Percentiles rank a stretch among this genome's conserved stretches.
Evolutionary conservation across 1,140 invertebrate genomes (phyloP).

Genomic region (Halesus radiatus): DNA sequence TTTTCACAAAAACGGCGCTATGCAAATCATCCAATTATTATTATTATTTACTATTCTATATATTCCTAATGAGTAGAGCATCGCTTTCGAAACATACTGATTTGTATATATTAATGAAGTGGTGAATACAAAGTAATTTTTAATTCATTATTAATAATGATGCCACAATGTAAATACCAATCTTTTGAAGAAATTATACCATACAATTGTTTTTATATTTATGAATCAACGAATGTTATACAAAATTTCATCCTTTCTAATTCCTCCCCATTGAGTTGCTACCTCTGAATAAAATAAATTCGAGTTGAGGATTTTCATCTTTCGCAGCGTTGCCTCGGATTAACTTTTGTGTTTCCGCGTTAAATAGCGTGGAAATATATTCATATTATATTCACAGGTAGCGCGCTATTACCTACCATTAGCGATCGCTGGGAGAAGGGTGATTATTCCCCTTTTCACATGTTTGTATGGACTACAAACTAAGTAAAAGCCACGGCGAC

Average conservation of each 20-base stretch:
- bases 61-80: too few relatives aligned
- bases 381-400: neutral
- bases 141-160: too few relatives aligned
- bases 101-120: too few relatives aligned
- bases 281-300: neutral
- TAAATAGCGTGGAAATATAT: conserved; percentile 5
- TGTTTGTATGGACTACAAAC: neutral
- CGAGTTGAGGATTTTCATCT: neutral
- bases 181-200: too few relatives aligned
- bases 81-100: too few relatives aligned
- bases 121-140: too few relatives aligned
- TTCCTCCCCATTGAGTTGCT: neutral
- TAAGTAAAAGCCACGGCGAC: neutral
- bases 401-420: neutral
- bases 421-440: neutral
- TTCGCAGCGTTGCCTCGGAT: neutral
- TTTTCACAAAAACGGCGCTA: too few relatives aligned
- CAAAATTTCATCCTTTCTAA: neutral
- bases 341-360: neutral
- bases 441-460: conserved; percentile 5
- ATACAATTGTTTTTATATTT: too few relatives aligned
- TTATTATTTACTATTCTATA: too few relatives aligned
- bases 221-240: too few relatives aligned
- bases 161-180: too few relatives aligned
- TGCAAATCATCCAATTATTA: too few relatives aligned